Conservation (phyloP, 1,140 invertebrate genomes). For the Zaprionus gabonicus region DNA sequence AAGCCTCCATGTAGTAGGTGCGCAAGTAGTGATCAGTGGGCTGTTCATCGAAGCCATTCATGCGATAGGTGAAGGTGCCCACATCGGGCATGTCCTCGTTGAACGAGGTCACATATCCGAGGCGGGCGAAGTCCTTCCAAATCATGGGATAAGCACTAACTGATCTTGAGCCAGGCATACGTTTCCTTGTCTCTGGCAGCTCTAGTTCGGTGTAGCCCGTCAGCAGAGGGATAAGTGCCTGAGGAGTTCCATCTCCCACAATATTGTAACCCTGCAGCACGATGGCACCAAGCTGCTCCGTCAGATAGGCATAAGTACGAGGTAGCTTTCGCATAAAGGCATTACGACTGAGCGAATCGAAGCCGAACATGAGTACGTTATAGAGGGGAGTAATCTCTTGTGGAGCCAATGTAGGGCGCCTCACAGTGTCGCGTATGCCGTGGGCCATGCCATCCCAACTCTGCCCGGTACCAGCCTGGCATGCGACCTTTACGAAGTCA, state of each 20-base stretch:
- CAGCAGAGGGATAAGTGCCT: slow-evolving; percentile 95
- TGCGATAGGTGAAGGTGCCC: slow-evolving; percentile 95
- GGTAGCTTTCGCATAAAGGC: slow-evolving; percentile 94
- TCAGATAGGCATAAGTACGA: slow-evolving; percentile 91
- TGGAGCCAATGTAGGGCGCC: slow-evolving; percentile 43
- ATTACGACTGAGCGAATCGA: slow-evolving; percentile 95
- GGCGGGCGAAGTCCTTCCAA: slow-evolving; percentile 90
- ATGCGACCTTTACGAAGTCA: slow-evolving; percentile 88
- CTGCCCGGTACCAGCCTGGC: slow-evolving; percentile 84
- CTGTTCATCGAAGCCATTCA: slow-evolving; percentile 93
- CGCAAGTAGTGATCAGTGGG: slow-evolving; percentile 97
- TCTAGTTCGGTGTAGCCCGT: slow-evolving; percentile 95
- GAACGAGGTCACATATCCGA: slow-evolving; percentile 91
- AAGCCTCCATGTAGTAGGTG: slow-evolving; percentile 89
- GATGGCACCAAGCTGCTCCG: slow-evolving; percentile 88
- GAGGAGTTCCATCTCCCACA: slow-evolving; percentile 97
- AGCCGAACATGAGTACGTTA: slow-evolving; percentile 95
- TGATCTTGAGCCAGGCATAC: slow-evolving; percentile 86
- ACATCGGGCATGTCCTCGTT: slow-evolving; percentile 94
- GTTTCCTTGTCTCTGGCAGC: slow-evolving; percentile 93
- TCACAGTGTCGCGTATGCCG: slow-evolving; percentile 74
- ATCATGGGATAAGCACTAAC: slow-evolving; percentile 93
- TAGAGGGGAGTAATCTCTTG: slow-evolving; percentile 57
- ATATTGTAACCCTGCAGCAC: slow-evolving; percentile 95
- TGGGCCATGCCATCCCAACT: slow-evolving; percentile 80